These are phyloP conservation scores for Pheosia tremula DNA, from an alignment of 2,888 invertebrate genomes.

Conservation along the genomic window DNA sequence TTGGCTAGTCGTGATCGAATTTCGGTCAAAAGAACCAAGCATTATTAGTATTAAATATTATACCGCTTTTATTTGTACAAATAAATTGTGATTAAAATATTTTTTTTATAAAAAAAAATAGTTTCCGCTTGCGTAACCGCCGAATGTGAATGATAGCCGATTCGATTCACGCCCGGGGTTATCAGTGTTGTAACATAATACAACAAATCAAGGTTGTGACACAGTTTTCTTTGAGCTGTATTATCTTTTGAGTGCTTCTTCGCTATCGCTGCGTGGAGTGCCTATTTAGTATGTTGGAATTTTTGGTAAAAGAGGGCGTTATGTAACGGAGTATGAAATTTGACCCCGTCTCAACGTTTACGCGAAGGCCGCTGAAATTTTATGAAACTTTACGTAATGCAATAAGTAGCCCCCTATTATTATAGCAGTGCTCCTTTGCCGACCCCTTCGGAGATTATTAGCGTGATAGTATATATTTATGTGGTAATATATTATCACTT, in stretches of 20 bases:
- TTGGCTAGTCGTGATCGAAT: too few relatives aligned
- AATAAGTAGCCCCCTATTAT: too few relatives aligned
- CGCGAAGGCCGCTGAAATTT: too few relatives aligned
- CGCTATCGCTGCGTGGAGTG: conserved; percentile 10
- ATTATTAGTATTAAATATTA: too few relatives aligned
- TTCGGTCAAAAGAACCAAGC: too few relatives aligned
- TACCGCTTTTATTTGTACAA: too few relatives aligned
- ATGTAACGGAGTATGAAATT: background rate
- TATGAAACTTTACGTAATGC: too few relatives aligned
- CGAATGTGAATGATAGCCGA: conserved; percentile 66
- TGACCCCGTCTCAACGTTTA: background rate
- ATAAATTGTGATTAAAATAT: background rate
- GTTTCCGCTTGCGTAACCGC: conserved; percentile 69
- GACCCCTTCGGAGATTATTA: too few relatives aligned
- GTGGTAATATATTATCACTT: too few relatives aligned
- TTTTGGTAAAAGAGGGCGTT: background rate
- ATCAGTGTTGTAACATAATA: conserved; percentile 66
- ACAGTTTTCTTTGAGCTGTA: conserved; percentile 72
- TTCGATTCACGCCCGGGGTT: conserved; percentile 70
- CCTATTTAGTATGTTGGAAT: background rate
- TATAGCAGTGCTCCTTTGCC: too few relatives aligned
- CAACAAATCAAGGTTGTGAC: conserved; percentile 74
- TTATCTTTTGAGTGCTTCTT: conserved; percentile 60
- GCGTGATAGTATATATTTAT: too few relatives aligned
- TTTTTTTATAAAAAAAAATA: conserved; percentile 2